Base-by-base conservation (phyloP, 2,113 vertebrate species). In the Corapipo altera region DNA sequence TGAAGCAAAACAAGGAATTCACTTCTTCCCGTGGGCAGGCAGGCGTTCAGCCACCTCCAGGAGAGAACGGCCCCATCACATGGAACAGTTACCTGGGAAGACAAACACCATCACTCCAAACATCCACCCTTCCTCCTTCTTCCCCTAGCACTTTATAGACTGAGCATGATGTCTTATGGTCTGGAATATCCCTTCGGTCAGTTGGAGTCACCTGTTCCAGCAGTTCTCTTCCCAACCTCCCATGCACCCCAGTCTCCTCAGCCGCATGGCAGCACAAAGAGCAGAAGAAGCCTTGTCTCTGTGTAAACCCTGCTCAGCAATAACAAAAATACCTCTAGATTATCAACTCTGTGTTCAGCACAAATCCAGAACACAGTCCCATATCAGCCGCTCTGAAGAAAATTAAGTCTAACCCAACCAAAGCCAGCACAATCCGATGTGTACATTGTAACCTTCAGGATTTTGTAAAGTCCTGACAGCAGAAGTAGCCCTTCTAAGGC, bases 131-230 rank as follows among this genome's bases (percentile, higher is more conserved):
- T 32, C 2, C 14, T 33, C 11, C 15, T 61, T 52, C 18, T 69
- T 22, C 8, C 6, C 14, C 4, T 9, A 1, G 27, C 39, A 2
- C 9, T 52, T 44, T 14, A 43, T 21, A 14, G 1, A 5, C 23
- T 15, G 37, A 70, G 0, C 84, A 12, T 17, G 54, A 4, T 15
- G 5, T 15, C 54, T 7, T 18, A 4, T 0, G 0, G 3, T 33
- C 6, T 61, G 33, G 46, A 11, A 30, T 17, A 2, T 48, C 28
- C 28, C 24, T 41, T 3, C 55, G 28, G 10, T n/a, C 48, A 62
- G 4, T 1, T 48, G 1, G 41, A 23, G 24, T 41, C 12, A 2
- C 28, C 15, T 79, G 23, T 78, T 48, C 65, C 2, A 1, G 17
- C 41, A 55, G 3, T 27, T 32, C 65, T 24, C 23, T n/a, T 46